Base-by-base conservation (phyloP, 2,888 invertebrate species). In the Seira musarum region DNA sequence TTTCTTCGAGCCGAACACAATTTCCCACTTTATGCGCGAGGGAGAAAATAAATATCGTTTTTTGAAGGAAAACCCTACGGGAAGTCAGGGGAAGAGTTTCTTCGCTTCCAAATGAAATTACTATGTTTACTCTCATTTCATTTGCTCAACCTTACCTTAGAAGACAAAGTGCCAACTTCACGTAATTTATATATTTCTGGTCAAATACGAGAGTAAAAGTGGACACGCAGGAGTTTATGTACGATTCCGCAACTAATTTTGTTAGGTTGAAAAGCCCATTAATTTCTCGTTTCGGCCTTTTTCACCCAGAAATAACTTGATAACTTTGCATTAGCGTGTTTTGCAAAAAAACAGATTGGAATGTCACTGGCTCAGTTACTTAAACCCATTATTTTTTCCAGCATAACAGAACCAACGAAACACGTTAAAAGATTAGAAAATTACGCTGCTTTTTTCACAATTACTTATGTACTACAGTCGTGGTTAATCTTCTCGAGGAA, bases 181-280 rank as follows among this genome's bases (percentile, higher is more conserved):
- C n/a, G n/a, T n/a, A n/a, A n/a, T n/a, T n/a, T n/a, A n/a, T n/a
- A n/a, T n/a, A n/a, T n/a, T n/a, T n/a, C n/a, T n/a, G n/a, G n/a
- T n/a, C n/a, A n/a, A n/a, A n/a, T n/a, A n/a, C n/a, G n/a, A n/a
- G n/a, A n/a, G n/a, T n/a, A n/a, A n/a, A n/a, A n/a, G n/a, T n/a
- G n/a, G n/a, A n/a, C n/a, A n/a, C n/a, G n/a, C n/a, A n/a, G n/a
- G n/a, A n/a, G n/a, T n/a, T n/a, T n/a, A n/a, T n/a, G n/a, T n/a
- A n/a, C n/a, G n/a, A n/a, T n/a, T n/a, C n/a, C 71, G 71, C 72
- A 78, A 78, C 78, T 78, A 78, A 78, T 78, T 78, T 72, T 67
- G n/a, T 71, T 78, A 24, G 49, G 71, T 72, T 72, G 78, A 78
- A 78, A 71, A 67, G 71, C 60, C 71, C 72, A 78, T 72, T 72